Evolutionary conservation across 1,140 invertebrate species (phyloP), one percentile per base, ranked within the genome.

Genomic region (Cotesia vestalis): DNA sequence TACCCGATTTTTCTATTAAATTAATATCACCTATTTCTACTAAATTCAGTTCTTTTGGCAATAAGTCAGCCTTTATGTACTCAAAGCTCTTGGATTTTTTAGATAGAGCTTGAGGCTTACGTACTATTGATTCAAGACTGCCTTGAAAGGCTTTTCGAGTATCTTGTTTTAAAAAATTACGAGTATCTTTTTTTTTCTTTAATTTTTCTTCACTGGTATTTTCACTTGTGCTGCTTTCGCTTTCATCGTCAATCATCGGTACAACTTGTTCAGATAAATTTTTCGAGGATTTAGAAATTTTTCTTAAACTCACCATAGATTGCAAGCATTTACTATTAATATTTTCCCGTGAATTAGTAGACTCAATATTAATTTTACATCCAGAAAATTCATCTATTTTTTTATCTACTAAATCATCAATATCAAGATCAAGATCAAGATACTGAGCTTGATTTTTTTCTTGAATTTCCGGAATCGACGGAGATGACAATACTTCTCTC

Each of bases 11-110:
- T 14, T 71, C 64, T 20, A n/a, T 36, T 57, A 34, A 66, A 55
- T 40, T 20, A 14, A 12, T 40, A 59, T 73, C 66, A 34, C 38
- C 55, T 12, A 67, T 27, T 20, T 73, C 53, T 35, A 68, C 61
- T 27, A 71, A 61, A 14, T 62, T 69, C 34, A 75, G 57, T 12
- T 55, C 53, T 27, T 69, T 71, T 14, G 70, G 67, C 55, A 68
- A 70, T n/a, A 68, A 38, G 1, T 73, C 59, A 12, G 68, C 79
- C 52, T 86, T 87, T 27, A 87, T 82, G 2, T 80, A 85, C 34
- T 87, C 86, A 64, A 80, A 86, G 52, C 86, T 87, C 69, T 86
- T 87, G 0, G 84, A 87, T 38, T 86, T 87, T 46, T 86, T 85
- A 1, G 83, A 80, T 60, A 80, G 78, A 4, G 78, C 73, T 51